These are phyloP conservation scores for Macrocentrus cingulum DNA, from an alignment of 1,140 invertebrate genomes.

Conservation along the genomic window DNA sequence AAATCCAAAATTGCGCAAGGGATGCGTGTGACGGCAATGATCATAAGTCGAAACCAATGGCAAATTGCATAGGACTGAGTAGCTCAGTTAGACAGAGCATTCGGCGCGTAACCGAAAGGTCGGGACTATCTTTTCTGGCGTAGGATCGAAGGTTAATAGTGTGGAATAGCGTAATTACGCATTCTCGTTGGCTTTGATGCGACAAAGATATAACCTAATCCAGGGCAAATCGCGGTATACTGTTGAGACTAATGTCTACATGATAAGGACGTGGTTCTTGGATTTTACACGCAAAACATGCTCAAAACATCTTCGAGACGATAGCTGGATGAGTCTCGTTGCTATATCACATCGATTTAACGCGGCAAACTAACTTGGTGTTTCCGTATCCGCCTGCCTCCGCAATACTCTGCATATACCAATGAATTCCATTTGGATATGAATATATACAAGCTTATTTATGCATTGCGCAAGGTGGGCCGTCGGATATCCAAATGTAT, in stretches of 20 bases:
- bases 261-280: conserved; percentile 10
- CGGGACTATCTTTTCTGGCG: no score
- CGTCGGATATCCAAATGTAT: no score
- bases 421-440: background rate
- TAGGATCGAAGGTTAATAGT: conserved; percentile 16
- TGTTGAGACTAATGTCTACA: background rate
- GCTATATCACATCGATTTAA: conserved; percentile 8
- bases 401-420: background rate
- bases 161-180: conserved; percentile 19
- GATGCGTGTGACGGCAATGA: no score
- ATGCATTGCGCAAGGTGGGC: background rate
- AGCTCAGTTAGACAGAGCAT: no score
- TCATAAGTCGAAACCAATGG: no score
- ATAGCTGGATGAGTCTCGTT: background rate
- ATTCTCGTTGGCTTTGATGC: conserved; percentile 8
- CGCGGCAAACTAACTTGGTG: conserved; percentile 11
- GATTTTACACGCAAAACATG: conserved; percentile 14
- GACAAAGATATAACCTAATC: background rate
- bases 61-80: no score
- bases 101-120: no score
- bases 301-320: background rate
- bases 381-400: conserved; percentile 4
- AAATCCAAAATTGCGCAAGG: no score
- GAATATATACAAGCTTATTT: background rate
- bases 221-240: background rate